These are phyloP conservation scores for Alitta virens DNA, from an alignment of 2,888 invertebrate species.

Conservation along the genomic window DNA sequence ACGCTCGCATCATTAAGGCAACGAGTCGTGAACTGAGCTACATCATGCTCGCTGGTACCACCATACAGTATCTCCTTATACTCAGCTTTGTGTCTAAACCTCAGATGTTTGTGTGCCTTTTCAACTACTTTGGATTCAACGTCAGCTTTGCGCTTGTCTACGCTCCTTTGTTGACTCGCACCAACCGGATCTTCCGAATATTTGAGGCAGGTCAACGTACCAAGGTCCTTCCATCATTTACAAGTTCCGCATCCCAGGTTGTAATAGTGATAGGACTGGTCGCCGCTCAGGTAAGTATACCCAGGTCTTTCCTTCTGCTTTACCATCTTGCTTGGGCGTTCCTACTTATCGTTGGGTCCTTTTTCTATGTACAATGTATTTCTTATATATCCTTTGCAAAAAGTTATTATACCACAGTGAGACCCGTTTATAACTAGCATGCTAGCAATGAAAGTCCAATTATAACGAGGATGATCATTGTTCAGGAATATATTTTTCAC, in stretches of 20 bases:
- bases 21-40: slow-evolving; percentile 45
- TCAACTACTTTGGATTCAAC: slow-evolving; percentile 45
- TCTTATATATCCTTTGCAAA: too few species aligned
- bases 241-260: slow-evolving; percentile 43
- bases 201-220: slow-evolving; percentile 39
- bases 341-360: too few species aligned
- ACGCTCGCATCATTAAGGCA: slow-evolving; percentile 46
- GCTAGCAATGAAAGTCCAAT: too few species aligned
- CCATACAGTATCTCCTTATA: slow-evolving; percentile 38
- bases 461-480: too few species aligned
- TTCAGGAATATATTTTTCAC: too few species aligned
- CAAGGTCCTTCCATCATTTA: slow-evolving; percentile 36
- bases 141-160: slow-evolving; percentile 47
- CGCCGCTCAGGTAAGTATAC: slow-evolving; percentile 36
- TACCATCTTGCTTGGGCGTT: too few species aligned
- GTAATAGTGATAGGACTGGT: slow-evolving; percentile 35
- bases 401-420: too few species aligned
- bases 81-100: slow-evolving; percentile 41
- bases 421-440: too few species aligned
- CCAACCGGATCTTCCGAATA: slow-evolving; percentile 48
- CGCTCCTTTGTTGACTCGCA: slow-evolving; percentile 45
- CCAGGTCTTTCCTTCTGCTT: too few species aligned
- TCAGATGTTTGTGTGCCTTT: slow-evolving; percentile 34
- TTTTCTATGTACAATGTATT: too few species aligned
- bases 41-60: slow-evolving; percentile 42